Evolutionary conservation across 2,797 vertebrate species (phyloP).

Genomic region (Lagocephalus sceleratus): DNA sequence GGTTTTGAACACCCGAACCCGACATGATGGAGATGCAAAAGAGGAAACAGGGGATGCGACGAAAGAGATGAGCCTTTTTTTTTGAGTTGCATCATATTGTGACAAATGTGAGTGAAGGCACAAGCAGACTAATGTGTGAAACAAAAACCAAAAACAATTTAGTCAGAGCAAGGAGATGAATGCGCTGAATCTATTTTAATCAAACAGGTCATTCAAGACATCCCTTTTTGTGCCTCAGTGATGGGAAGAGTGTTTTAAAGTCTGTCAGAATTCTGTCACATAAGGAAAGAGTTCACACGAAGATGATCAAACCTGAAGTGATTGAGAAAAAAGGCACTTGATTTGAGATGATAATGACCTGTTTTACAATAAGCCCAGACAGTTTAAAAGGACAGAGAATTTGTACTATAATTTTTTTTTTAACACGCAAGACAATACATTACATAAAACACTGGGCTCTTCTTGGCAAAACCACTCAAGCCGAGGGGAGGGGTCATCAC

Average conservation of each 20-base stretch:
- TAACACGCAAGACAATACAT: no score
- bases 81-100: constrained; percentile 10
- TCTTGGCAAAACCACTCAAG: no score
- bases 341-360: no score
- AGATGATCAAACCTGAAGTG: not conserved
- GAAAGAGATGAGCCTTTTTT: constrained; percentile 21
- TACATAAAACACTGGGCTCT: no score
- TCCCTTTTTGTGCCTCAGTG: constrained; percentile 33
- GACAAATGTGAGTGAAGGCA: constrained; percentile 38
- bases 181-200: constrained; percentile 23
- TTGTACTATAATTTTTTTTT: no score
- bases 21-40: constrained; percentile 32
- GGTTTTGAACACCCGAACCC: constrained; percentile 46
- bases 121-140: constrained; percentile 5
- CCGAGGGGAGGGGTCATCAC: not conserved
- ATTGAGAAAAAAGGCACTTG: not conserved
- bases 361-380: no score
- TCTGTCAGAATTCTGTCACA: constrained; percentile 23
- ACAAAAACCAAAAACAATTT: no score
- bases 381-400: no score
- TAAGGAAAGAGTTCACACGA: not conserved
- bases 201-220: constrained; percentile 36
- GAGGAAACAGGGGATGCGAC: constrained; percentile 28
- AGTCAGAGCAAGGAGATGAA: constrained; percentile 11
- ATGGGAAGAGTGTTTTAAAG: constrained; percentile 20